Percentiles rank a stretch among this genome's conserved stretches.
Conservation (phyloP, 2,113 vertebrate genomes). For the Neogobius melanostomus region DNA sequence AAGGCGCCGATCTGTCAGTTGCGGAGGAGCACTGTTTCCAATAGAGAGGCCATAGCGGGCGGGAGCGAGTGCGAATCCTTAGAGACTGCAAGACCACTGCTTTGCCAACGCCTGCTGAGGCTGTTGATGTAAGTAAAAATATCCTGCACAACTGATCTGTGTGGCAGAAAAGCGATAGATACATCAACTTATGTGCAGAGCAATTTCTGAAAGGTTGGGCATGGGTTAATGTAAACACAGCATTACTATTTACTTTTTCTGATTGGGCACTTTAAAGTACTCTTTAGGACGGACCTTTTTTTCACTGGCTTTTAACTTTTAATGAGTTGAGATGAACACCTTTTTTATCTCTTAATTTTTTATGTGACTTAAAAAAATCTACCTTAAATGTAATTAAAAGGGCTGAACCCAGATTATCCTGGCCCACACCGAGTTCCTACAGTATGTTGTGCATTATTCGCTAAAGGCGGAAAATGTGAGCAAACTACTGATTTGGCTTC, state of each 20-base stretch:
- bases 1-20: constrained; percentile 43
- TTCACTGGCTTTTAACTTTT: no score
- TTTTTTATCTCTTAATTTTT: no score
- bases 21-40: constrained; percentile 33
- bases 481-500: constrained; percentile 60
- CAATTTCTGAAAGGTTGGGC: not conserved
- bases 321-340: no score
- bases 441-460: constrained; percentile 44
- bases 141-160: constrained; percentile 17
- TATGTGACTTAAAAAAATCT: not conserved
- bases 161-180: constrained; percentile 20
- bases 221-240: not conserved
- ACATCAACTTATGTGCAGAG: not conserved
- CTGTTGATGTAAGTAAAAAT: constrained; percentile 15
- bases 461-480: constrained; percentile 50
- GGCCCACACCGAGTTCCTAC: constrained; percentile 19
- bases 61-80: constrained; percentile 27
- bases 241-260: no score
- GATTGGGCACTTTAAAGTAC: not conserved
- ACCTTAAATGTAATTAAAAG: not conserved
- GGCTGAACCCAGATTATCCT: constrained; percentile 38
- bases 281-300: no score
- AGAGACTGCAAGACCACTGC: constrained; percentile 32
- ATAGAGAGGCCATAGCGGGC: constrained; percentile 18
- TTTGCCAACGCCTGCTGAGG: constrained; percentile 23